Evolutionary conservation across 2,113 vertebrate species (phyloP).

Genomic region (Peucedramus taeniatus): DNA sequence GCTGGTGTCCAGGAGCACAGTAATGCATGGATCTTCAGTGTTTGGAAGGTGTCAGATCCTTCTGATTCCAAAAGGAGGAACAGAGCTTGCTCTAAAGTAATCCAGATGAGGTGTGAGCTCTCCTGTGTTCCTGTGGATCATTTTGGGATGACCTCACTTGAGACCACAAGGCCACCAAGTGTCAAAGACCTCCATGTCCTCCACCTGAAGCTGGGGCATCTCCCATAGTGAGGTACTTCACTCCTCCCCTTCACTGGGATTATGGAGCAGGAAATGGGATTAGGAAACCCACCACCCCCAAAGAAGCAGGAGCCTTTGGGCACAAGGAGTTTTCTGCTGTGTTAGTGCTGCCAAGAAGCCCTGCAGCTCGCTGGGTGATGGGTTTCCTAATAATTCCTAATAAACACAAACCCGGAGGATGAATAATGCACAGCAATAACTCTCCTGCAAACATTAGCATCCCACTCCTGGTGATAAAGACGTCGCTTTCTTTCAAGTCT

Average conservation of each 20-base stretch:
- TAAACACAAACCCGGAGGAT: not conserved
- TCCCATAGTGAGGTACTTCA: accelerated
- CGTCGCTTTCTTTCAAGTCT: not conserved
- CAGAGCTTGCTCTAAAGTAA: not conserved
- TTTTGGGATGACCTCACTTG: not conserved
- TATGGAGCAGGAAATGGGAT: not conserved
- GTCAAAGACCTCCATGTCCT: not conserved
- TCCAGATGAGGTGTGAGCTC: not conserved
- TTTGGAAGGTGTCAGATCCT: not conserved
- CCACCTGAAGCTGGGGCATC: not conserved
- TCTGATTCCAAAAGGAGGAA: not conserved
- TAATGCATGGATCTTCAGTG: not conserved
- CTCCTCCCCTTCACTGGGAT: not conserved
- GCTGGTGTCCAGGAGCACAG: not conserved
- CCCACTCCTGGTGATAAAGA: not conserved
- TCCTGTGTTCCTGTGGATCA: not conserved
- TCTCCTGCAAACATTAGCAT: not conserved
- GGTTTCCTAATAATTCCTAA: not conserved
- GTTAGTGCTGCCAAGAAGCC: not conserved
- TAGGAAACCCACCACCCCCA: not conserved
- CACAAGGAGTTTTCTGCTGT: not conserved
- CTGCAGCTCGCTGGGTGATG: accelerated
- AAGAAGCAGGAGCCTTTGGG: not conserved
- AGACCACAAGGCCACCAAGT: not conserved
- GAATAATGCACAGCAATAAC: not conserved